Evolutionary conservation across 2,113 vertebrate species (phyloP).

Genomic region (Collichthys lucidus): DNA sequence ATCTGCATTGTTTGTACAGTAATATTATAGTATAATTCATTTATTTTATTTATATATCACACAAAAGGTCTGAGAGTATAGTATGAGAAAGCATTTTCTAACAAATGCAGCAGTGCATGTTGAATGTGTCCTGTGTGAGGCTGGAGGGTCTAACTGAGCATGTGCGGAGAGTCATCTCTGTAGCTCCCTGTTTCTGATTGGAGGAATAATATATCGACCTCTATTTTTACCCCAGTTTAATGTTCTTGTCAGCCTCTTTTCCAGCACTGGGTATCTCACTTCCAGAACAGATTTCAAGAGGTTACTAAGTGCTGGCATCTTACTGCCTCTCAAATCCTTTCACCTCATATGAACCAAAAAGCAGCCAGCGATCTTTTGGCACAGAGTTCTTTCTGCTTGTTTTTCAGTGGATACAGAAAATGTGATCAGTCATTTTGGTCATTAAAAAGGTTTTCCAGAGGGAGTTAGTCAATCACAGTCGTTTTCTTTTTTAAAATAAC

Average conservation of each 20-base stretch:
- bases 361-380: constrained; percentile 14
- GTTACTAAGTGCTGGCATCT: constrained; percentile 25
- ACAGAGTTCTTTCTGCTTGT: background rate
- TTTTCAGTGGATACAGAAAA: constrained; percentile 23
- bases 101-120: too few relatives aligned
- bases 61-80: too few relatives aligned
- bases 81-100: too few relatives aligned
- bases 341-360: background rate
- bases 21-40: too few relatives aligned
- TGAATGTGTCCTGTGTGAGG: too few relatives aligned
- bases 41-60: too few relatives aligned
- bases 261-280: background rate
- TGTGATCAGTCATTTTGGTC: constrained; percentile 31
- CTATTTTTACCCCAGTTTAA: constrained; percentile 40
- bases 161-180: too few relatives aligned
- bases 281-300: constrained; percentile 25
- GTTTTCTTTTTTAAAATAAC: constrained; percentile 15
- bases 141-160: too few relatives aligned
- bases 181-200: too few relatives aligned
- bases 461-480: constrained; percentile 32
- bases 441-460: constrained; percentile 19
- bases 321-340: constrained; percentile 20
- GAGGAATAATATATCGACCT: background rate
- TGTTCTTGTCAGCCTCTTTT: constrained; percentile 39
- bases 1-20: too few relatives aligned